Percentiles rank a stretch among this genome's conserved stretches.
These are phyloP conservation scores for Sisor rabdophorus DNA, from an alignment of 2,113 vertebrate species.

Conservation along the genomic window DNA sequence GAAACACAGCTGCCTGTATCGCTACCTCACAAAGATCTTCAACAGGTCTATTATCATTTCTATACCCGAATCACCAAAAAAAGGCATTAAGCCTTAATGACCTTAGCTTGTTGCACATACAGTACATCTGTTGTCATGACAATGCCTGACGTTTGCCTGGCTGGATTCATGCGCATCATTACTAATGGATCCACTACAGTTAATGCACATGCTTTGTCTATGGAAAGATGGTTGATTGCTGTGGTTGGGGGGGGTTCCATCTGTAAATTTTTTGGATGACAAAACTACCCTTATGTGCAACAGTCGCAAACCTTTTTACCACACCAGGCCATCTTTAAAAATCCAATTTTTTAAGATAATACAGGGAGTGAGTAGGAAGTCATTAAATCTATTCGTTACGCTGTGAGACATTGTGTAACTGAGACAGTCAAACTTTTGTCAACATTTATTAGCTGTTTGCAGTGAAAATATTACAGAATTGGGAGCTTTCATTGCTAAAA, in stretches of 20 bases:
- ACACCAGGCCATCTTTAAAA: neutral
- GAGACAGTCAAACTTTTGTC: too few species aligned
- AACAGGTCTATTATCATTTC: neutral
- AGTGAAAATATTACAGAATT: too few species aligned
- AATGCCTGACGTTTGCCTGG: neutral
- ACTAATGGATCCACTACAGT: neutral
- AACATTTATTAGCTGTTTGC: too few species aligned
- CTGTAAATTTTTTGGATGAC: neutral
- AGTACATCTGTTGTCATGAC: neutral
- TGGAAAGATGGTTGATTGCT: neutral
- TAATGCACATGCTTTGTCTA: neutral
- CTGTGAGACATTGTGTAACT: too few species aligned
- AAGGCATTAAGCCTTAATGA: neutral
- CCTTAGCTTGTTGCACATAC: neutral
- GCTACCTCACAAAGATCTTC: neutral
- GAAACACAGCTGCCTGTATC: neutral
- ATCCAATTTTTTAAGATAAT: neutral
- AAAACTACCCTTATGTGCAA: too few species aligned
- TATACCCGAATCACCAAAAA: neutral
- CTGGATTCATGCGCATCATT: neutral
- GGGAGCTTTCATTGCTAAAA: too few species aligned
- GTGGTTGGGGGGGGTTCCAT: neutral
- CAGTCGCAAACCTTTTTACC: neutral
- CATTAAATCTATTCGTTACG: neutral
- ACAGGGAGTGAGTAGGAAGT: neutral